Evolutionary conservation across 1,140 invertebrate species (phyloP).

Genomic region (Drosophila fuyamai): DNA sequence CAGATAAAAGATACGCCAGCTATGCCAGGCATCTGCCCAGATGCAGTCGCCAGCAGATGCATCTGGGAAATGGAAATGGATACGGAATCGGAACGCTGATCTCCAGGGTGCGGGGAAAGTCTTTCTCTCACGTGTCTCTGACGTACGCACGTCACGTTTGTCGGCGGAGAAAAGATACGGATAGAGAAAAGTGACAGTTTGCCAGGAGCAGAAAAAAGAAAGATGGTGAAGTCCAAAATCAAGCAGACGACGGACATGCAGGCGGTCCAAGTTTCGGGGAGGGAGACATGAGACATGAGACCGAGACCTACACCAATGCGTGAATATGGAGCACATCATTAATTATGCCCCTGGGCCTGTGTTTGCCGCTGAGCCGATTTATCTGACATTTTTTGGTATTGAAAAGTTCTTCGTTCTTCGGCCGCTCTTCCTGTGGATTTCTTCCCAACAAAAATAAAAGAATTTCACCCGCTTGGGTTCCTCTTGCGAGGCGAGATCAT

Average conservation of each 20-base stretch:
- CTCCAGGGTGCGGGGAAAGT: constrained; percentile 62
- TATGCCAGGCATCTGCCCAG: constrained; percentile 30
- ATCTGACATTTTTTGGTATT: constrained; percentile 80
- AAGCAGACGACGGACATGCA: constrained; percentile 67
- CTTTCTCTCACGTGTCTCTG: constrained; percentile 63
- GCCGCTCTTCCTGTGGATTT: constrained; percentile 77
- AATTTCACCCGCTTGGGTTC: constrained; percentile 60
- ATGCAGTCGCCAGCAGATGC: constrained; percentile 64
- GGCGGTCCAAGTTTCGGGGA: constrained; percentile 46
- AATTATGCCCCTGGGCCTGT: constrained; percentile 71
- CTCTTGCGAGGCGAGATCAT: constrained; percentile 64
- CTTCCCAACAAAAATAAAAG: constrained; percentile 65
- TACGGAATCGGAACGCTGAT: constrained; percentile 39
- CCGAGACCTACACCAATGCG: constrained; percentile 83
- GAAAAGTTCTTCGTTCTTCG: constrained; percentile 60
- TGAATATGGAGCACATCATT: constrained; percentile 84
- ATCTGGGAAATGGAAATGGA: constrained; percentile 40
- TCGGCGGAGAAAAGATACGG: constrained; percentile 26
- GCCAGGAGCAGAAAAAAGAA: constrained; percentile 56
- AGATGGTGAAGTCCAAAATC: constrained; percentile 62
- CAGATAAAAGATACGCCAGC: constrained; percentile 37
- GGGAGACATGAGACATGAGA: constrained; percentile 39
- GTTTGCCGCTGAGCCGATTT: constrained; percentile 63
- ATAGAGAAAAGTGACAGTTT: constrained; percentile 77
- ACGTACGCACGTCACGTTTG: constrained; percentile 68